Evolutionary conservation across 2,797 vertebrate genomes (phyloP).

Genomic region (Myotis myotis): DNA sequence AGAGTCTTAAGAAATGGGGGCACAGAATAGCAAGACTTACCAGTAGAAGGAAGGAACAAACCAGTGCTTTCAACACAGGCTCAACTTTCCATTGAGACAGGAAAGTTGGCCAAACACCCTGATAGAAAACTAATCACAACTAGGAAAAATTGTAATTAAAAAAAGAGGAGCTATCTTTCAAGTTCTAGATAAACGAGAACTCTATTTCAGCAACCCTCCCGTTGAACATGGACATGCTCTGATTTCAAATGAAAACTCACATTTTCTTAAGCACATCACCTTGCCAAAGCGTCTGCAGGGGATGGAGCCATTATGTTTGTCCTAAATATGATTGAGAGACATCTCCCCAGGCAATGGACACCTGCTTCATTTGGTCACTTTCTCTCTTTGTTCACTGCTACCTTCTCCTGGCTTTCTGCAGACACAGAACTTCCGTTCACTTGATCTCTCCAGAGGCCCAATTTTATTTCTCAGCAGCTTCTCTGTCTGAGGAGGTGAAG

Average conservation of each 20-base stretch:
- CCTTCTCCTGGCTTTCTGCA: not conserved
- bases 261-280: not conserved
- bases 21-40: not conserved
- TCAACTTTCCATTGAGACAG: not conserved
- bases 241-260: not conserved
- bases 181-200: fast-evolving
- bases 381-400: fast-evolving
- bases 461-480: not conserved
- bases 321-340: not conserved
- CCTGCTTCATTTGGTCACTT: fast-evolving
- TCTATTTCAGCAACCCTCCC: not conserved
- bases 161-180: not conserved
- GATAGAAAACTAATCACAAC: not conserved
- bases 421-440: not conserved
- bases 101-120: not conserved
- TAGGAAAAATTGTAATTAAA: not conserved
- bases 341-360: fast-evolving
- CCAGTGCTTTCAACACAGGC: not conserved
- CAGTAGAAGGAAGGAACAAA: not conserved
- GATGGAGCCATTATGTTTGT: fast-evolving
- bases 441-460: not conserved
- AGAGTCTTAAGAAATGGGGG: not conserved
- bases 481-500: not conserved
- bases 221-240: not conserved
- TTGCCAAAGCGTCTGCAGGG: not conserved